Evolutionary conservation across 92 coral and sea anemone genomes (phyloP), one percentile per base, ranked within the genome.

Genomic region (Parazoanthus atlanticus): DNA sequence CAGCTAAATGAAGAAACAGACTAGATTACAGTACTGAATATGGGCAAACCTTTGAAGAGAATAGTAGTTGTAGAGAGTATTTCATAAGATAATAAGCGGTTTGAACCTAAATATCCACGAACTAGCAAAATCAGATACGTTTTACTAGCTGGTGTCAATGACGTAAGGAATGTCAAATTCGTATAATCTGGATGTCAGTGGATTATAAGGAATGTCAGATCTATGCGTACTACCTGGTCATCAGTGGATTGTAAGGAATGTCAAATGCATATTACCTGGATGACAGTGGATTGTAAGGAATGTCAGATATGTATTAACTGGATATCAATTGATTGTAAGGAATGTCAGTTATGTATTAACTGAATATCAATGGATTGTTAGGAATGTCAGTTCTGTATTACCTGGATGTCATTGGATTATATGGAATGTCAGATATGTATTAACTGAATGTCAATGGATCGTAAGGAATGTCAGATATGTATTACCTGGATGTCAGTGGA

Each of bases 401-500:
- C 38, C 38, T 36, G 38, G 38, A 36, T 36, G 1, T 36, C 38
- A 36, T 2, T 36, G 38, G 38, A 36, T 36, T 36, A 5, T 36
- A 36, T 2, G 38, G 38, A 36, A 36, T 36, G 38, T 36, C 38
- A 36, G 38, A 36, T 36, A 5, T 5, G 4, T 36, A 36, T 36
- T 36, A 43, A 5, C 47, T 43, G 47, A 10, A 46, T 46, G 49
- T 46, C 10, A 8, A 10, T 46, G 49, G 49, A 7, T 46, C 6
- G 12, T 46, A 46, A 11, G 49, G 58, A 15, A 52, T 52, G 21
- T 52, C 58, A 52, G 19, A 52, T 12, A 1, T 6, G n/a, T 16
- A 6, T 2, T 82, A 82, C 87, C 87, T 84, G 78, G 79, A 70
- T 25, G 78, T 84, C 40, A 97, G 93, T 72, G 96, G 96, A 81